Evolutionary conservation across 2,113 vertebrate genomes (phyloP).

Genomic region (Taurulus bubalis): DNA sequence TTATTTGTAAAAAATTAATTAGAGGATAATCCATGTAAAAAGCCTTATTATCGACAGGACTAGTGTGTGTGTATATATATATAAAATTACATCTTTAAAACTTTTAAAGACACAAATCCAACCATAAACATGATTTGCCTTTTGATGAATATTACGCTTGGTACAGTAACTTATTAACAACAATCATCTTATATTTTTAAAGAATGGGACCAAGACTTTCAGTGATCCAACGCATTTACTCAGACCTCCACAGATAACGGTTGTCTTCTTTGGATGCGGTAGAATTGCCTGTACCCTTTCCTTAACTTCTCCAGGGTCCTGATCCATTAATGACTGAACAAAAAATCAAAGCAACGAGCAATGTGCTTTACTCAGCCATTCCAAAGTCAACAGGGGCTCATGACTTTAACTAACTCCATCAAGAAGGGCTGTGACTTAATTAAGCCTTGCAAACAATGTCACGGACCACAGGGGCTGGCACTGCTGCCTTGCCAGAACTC

Average conservation of each 20-base stretch:
- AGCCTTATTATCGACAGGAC: background rate
- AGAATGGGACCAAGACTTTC: background rate
- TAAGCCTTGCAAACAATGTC: slow-evolving; percentile 77
- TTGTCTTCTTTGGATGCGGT: slow-evolving; percentile 17
- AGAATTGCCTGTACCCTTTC: slow-evolving; percentile 22
- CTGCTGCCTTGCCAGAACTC: slow-evolving; percentile 45
- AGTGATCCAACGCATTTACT: slow-evolving; percentile 13
- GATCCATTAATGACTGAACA: slow-evolving; percentile 60
- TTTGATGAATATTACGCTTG: background rate
- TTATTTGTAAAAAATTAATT: too few relatives aligned
- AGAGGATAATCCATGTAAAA: background rate
- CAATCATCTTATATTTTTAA: slow-evolving; percentile 5
- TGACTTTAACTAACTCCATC: slow-evolving; percentile 77
- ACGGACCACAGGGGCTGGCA: slow-evolving; percentile 69
- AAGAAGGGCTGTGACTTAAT: slow-evolving; percentile 76
- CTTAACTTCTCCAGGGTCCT: slow-evolving; percentile 37
- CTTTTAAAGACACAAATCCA: background rate
- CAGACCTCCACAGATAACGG: slow-evolving; percentile 9
- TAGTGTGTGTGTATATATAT: background rate
- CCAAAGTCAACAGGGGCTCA: slow-evolving; percentile 73
- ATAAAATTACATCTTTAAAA: background rate
- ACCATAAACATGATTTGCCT: background rate
- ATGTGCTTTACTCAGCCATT: slow-evolving; percentile 72
- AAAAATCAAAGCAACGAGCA: slow-evolving; percentile 70
- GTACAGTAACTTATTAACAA: background rate